Conservation (phyloP, 1,140 invertebrate species). For the Neocloeon triangulifer region DNA sequence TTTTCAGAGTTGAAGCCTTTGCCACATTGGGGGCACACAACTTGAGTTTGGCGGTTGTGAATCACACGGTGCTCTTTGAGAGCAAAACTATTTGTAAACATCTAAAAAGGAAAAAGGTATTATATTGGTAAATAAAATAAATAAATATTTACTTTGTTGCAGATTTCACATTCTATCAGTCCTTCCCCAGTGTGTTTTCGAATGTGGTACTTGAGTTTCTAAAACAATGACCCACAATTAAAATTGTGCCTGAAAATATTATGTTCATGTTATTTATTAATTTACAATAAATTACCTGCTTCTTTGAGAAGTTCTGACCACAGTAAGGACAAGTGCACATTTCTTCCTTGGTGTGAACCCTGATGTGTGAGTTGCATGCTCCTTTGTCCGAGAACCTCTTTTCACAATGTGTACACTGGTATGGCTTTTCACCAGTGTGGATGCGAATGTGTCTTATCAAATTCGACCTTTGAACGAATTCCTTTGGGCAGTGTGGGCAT, state of each 20-base stretch:
- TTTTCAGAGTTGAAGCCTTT: conserved; percentile 12
- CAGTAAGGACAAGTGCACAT: conserved; percentile 24
- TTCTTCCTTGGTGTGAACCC: conserved; percentile 25
- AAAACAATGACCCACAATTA: no score
- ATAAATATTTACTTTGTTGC: conserved; percentile 10
- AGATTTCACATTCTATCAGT: conserved; percentile 13
- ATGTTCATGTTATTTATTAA: conserved; percentile 1
- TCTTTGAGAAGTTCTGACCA: conserved; percentile 22
- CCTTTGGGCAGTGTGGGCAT: conserved; percentile 27
- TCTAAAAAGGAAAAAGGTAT: no score
- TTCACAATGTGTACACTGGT: conserved; percentile 24
- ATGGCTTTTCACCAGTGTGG: conserved; percentile 28
- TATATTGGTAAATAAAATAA: no score
- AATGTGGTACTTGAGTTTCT: conserved; percentile 16
- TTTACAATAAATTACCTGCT: conserved; percentile 9
- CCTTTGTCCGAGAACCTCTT: conserved; percentile 28
- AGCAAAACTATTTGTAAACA: conserved; percentile 12
- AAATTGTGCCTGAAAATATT: neutral
- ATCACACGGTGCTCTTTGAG: conserved; percentile 12
- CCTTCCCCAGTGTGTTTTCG: conserved; percentile 15
- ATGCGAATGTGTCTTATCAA: conserved; percentile 26
- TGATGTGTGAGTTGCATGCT: conserved; percentile 26
- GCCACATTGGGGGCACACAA: conserved; percentile 11
- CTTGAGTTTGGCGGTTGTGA: conserved; percentile 10
- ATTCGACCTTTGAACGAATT: conserved; percentile 29